These are phyloP conservation scores for Drosophila fungiperda DNA, from an alignment of 2,888 invertebrate species.

Conservation along the genomic window DNA sequence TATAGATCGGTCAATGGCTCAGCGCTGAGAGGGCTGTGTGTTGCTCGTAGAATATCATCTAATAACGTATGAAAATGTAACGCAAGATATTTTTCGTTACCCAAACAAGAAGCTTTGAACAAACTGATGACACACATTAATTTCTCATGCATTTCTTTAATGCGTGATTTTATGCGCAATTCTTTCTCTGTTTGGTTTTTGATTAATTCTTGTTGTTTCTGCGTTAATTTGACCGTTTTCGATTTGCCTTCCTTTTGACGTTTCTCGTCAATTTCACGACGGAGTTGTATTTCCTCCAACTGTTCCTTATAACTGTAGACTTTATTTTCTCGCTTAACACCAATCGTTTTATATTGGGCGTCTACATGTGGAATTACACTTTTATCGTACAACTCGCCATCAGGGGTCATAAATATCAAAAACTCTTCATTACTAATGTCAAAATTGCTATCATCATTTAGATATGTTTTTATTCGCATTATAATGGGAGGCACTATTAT, in stretches of 20 bases:
- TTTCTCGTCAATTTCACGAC: slow-evolving; percentile 97
- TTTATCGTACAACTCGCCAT: slow-evolving; percentile 96
- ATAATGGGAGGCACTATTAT: slow-evolving; percentile 89
- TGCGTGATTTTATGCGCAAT: slow-evolving; percentile 89
- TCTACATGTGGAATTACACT: slow-evolving; percentile 88
- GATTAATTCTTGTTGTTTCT: slow-evolving; percentile 96
- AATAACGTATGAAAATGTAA: slow-evolving; percentile 81
- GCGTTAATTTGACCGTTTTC: slow-evolving; percentile 90
- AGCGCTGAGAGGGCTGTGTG: slow-evolving; percentile 92
- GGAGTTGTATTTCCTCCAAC: slow-evolving; percentile 95
- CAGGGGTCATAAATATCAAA: slow-evolving; percentile 92
- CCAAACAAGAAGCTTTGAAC: slow-evolving; percentile 81
- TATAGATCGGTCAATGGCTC: slow-evolving; percentile 88
- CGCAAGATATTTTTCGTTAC: slow-evolving; percentile 81
- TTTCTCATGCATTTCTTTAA: slow-evolving; percentile 87
- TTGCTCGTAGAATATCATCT: slow-evolving; percentile 84
- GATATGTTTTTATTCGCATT: slow-evolving; percentile 87
- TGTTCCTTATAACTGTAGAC: slow-evolving; percentile 98
- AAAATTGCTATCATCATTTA: slow-evolving; percentile 89
- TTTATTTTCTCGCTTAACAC: slow-evolving; percentile 97
- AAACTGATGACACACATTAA: slow-evolving; percentile 80
- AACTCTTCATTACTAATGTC: slow-evolving; percentile 92
- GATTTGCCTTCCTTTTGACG: slow-evolving; percentile 91
- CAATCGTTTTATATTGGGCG: slow-evolving; percentile 81
- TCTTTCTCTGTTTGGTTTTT: slow-evolving; percentile 95